A percentile compares a stretch with the other conserved stretches of the same genome.
Evolutionary conservation across 2,888 invertebrate species (phyloP).

Genomic region (Drosophila dives): DNA sequence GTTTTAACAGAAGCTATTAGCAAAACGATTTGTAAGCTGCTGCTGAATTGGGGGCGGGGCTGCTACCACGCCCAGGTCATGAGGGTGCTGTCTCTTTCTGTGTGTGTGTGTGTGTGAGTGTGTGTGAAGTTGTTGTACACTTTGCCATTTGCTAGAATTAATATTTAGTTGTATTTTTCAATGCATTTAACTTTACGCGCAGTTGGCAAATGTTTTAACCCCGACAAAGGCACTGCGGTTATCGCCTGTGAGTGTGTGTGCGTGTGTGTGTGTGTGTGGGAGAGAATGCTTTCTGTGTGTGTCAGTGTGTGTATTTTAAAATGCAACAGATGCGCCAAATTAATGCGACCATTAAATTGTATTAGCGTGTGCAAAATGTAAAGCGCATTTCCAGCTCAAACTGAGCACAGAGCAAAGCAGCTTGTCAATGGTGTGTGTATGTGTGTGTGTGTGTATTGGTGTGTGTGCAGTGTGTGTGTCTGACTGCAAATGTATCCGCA

Average conservation of each 20-base stretch:
- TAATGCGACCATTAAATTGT: constrained; percentile 80
- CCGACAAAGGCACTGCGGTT: constrained; percentile 52
- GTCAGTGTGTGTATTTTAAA: constrained; percentile 65
- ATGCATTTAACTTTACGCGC: constrained; percentile 72
- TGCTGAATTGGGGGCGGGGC: constrained; percentile 4
- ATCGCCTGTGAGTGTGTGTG: constrained; percentile 23
- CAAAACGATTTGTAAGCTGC: constrained; percentile 43
- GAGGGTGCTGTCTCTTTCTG: constrained; percentile 28
- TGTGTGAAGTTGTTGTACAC: constrained; percentile 17
- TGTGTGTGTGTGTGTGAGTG: neutral
- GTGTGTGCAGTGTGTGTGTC: constrained; percentile 3
- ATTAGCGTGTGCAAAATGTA: constrained; percentile 75
- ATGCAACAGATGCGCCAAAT: constrained; percentile 81
- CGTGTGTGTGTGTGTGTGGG: constrained; percentile 4
- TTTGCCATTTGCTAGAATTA: constrained; percentile 59
- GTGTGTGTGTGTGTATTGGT: constrained; percentile 15
- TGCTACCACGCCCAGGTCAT: constrained; percentile 53
- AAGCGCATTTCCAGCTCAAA: constrained; percentile 64
- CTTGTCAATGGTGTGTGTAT: constrained; percentile 28
- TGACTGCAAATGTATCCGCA: constrained; percentile 51
- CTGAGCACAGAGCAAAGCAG: constrained; percentile 27
- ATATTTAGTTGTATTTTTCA: constrained; percentile 71
- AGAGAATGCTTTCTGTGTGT: too few species aligned
- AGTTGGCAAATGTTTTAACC: constrained; percentile 61
- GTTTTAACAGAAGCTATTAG: constrained; percentile 39